These are phyloP conservation scores for Listronotus oregonensis DNA, from an alignment of 1,140 invertebrate genomes.

Conservation along the genomic window DNA sequence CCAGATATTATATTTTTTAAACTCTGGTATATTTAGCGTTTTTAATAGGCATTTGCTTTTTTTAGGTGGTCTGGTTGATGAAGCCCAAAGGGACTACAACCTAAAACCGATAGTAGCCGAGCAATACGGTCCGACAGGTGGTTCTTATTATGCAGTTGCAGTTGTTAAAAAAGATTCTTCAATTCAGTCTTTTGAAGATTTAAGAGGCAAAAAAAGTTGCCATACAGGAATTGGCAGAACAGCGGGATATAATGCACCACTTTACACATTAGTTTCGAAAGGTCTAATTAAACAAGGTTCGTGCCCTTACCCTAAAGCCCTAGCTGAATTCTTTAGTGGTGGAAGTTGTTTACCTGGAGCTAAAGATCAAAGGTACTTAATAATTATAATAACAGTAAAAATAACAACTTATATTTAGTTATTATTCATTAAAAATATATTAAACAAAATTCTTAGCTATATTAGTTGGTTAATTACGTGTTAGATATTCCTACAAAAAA, in stretches of 20 bases:
- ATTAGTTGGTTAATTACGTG: too few relatives aligned
- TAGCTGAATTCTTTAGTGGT: slow-evolving; percentile 60
- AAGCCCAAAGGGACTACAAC: slow-evolving; percentile 60
- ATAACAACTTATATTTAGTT: too few relatives aligned
- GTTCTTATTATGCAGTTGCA: slow-evolving; percentile 59
- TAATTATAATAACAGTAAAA: neutral
- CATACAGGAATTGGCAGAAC: slow-evolving; percentile 56
- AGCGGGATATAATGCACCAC: slow-evolving; percentile 63
- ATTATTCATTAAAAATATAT: too few relatives aligned
- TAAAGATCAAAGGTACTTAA: slow-evolving; percentile 26
- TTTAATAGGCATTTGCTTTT: neutral
- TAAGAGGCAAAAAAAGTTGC: slow-evolving; percentile 64
- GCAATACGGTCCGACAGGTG: slow-evolving; percentile 58
- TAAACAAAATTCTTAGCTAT: too few relatives aligned
- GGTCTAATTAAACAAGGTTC: slow-evolving; percentile 55
- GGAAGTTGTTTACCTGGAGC: slow-evolving; percentile 44
- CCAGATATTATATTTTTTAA: too few relatives aligned
- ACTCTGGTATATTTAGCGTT: too few relatives aligned
- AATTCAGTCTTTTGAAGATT: slow-evolving; percentile 52
- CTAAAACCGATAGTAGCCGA: slow-evolving; percentile 61
- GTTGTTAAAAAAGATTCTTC: slow-evolving; percentile 61
- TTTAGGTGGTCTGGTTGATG: slow-evolving; percentile 60
- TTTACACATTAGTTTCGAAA: slow-evolving; percentile 57
- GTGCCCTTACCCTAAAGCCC: slow-evolving; percentile 57
- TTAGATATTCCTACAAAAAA: too few relatives aligned